Conservation (phyloP, 2,797 vertebrate genomes). For the Trematomus bernacchii region DNA sequence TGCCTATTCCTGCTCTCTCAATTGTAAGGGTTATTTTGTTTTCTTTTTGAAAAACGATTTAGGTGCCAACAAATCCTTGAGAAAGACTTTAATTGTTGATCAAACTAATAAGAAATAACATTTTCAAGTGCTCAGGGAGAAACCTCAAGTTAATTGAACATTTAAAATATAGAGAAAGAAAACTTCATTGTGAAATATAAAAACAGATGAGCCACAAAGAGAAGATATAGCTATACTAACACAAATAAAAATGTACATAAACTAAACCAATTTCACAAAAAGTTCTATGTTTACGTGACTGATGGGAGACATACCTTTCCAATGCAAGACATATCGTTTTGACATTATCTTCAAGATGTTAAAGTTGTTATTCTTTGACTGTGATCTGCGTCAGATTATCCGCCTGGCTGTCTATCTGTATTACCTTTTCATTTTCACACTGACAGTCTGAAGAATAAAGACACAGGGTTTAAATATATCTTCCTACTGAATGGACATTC, state of each 20-base stretch:
- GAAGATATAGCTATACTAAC: slow-evolving; percentile 4
- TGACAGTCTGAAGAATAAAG: slow-evolving; percentile 79
- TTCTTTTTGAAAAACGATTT: slow-evolving; percentile 49
- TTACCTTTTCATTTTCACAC: slow-evolving; percentile 75
- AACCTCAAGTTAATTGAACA: background rate
- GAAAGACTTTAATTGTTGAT: slow-evolving; percentile 12
- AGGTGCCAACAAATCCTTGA: slow-evolving; percentile 34
- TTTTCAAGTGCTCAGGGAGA: background rate
- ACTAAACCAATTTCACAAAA: background rate
- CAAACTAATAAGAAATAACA: slow-evolving; percentile 18
- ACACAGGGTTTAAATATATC: slow-evolving; percentile 78
- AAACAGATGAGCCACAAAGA: background rate
- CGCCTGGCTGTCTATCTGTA: slow-evolving; percentile 73
- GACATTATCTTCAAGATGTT: slow-evolving; percentile 72
- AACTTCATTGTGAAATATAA: slow-evolving; percentile 12
- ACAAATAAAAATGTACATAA: slow-evolving; percentile 8
- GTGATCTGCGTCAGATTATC: slow-evolving; percentile 79
- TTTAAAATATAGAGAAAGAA: background rate
- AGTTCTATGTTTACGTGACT: slow-evolving; percentile 24
- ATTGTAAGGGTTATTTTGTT: slow-evolving; percentile 70
- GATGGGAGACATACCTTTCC: slow-evolving; percentile 51
- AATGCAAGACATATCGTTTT: slow-evolving; percentile 55
- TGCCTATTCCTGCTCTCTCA: slow-evolving; percentile 64
- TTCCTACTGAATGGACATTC: slow-evolving; percentile 56
- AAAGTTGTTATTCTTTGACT: slow-evolving; percentile 75